phyloP scores from a whole-genome alignment of 2,113 vertebrate genomes.

The Verasper variegatus region DNA sequence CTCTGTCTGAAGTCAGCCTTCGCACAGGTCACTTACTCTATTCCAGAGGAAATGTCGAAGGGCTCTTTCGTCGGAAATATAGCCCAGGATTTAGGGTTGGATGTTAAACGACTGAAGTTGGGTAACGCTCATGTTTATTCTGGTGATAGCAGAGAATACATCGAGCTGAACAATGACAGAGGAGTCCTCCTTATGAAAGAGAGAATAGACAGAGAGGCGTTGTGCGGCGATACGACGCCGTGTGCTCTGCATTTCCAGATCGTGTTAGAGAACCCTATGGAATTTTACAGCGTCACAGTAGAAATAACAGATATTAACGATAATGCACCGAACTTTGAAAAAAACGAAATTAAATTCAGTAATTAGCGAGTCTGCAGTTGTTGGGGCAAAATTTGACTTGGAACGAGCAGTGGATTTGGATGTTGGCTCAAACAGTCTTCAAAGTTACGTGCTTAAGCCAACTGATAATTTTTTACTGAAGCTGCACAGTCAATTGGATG shows the following conservation, averaged over 20 bases:
- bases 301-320: conserved; percentile 75
- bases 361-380: conserved; percentile 73
- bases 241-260: conserved; percentile 82
- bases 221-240: conserved; percentile 75
- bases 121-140: conserved; percentile 77
- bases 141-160: conserved; percentile 72
- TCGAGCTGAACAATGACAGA: conserved; percentile 70
- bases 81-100: conserved; percentile 77
- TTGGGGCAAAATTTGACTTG: conserved; percentile 75
- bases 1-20: conserved; percentile 15
- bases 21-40: conserved; percentile 67
- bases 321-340: conserved; percentile 70
- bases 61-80: conserved; percentile 82
- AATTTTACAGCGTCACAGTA: conserved; percentile 78
- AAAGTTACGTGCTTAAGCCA: conserved; percentile 77
- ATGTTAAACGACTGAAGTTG: conserved; percentile 63
- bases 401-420: conserved; percentile 83
- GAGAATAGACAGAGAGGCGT: conserved; percentile 78
- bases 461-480: conserved; percentile 74
- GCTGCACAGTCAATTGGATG: conserved; percentile 57
- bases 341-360: conserved; percentile 73
- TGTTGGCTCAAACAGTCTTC: conserved; percentile 78
- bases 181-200: conserved; percentile 76
- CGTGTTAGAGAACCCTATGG: conserved; percentile 80
- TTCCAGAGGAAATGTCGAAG: conserved; percentile 79